Evolutionary conservation across 2,888 invertebrate genomes (phyloP).

Genomic region (Frankliniella fusca): DNA sequence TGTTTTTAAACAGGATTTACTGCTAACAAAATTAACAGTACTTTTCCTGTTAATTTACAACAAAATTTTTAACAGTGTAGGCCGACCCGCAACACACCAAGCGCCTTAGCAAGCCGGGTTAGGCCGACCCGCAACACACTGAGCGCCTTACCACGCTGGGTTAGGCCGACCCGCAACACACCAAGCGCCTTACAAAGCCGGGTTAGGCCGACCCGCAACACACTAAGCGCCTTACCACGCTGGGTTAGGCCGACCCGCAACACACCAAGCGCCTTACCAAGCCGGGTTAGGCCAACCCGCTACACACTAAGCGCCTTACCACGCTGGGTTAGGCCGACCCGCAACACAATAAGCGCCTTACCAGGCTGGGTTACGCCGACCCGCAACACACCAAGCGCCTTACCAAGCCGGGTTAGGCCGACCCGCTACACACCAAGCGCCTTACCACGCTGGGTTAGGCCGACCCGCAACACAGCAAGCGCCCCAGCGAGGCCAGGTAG

Average conservation of each 20-base stretch:
- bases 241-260: background rate
- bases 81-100: too few species aligned
- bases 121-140: too few species aligned
- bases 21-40: too few species aligned
- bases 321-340: background rate
- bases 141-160: too few species aligned
- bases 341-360: background rate
- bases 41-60: too few species aligned
- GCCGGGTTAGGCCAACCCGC: conserved; percentile 1
- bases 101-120: too few species aligned
- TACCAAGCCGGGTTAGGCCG: background rate
- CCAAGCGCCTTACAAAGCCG: too few species aligned
- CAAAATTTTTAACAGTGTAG: too few species aligned
- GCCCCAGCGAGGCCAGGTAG: too few species aligned
- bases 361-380: background rate
- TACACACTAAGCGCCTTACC: background rate
- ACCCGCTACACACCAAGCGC: background rate
- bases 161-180: too few species aligned
- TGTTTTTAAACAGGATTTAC: too few species aligned
- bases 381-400: too few species aligned
- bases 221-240: background rate
- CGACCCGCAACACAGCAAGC: background rate
- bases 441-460: background rate
- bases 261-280: background rate
- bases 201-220: background rate